Evolutionary conservation across 2,113 vertebrate species (phyloP), one percentile per base, ranked within the genome.

Genomic region (Gobiocypris rarus): DNA sequence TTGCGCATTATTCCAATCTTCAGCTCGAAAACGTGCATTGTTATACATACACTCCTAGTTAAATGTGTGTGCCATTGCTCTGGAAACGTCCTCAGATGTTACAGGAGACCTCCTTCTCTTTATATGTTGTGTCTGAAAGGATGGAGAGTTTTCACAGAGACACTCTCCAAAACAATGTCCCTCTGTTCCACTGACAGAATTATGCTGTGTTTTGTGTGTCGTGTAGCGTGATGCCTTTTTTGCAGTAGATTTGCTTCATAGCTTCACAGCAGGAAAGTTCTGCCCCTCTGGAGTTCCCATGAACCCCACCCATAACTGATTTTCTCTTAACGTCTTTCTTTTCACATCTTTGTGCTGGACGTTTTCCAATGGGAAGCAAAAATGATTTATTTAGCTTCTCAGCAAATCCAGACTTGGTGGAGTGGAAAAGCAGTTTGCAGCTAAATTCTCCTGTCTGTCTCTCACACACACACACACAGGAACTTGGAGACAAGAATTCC

Each of bases 71-170:
- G 77, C 26, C 26, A 52, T 59, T 67, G 82, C 9, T 26, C 77
- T 50, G 41, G 31, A 52, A 80, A 76, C n/a, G 58, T 59, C 22
- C n/a, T 77, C 80, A 74, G 28, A 58, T 59, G 86, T 79, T 84
- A 67, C 63, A 38, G 31, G 83, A 87, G 86, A 76, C 63, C 85
- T 58, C 86, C 58, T 75, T 48, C 77, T 0, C 59, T 88, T 63
- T 77, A 84, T 83, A 88, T 88, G 81, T 82, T 82, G 71, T 65
- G 50, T 24, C 45, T 50, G 34, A 69, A 70, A 61, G 76, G 61
- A 71, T 52, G 59, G 71, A 78, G 45, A 91, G 88, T 90, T 92
- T 91, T 91, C 65, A 41, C 31, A 92, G 88, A 75, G 89, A 89
- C 84, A 84, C 3, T 67, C 31, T 71, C 86, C 88, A 81, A 86